Percentiles rank a stretch among this genome's conserved stretches.
These are phyloP conservation scores for Ectropis crepuscularia DNA, from an alignment of 2,888 invertebrate species.

Conservation along the genomic window DNA sequence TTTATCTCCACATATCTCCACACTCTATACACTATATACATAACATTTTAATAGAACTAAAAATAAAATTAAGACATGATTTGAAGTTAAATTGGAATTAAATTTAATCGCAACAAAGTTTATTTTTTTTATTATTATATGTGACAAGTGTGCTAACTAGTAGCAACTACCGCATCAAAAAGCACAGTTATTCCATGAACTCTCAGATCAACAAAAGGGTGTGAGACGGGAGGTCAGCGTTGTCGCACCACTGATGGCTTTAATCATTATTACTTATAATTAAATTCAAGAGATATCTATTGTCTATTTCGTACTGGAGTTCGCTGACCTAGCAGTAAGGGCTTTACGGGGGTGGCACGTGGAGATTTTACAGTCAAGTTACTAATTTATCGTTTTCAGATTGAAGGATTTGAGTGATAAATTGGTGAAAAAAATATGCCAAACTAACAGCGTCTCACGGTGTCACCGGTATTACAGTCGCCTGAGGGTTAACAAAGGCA, in stretches of 20 bases:
- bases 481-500: no score
- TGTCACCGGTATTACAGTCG: no score
- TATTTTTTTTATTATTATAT: no score
- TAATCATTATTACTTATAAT: constrained; percentile 81
- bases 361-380: not conserved
- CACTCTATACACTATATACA: no score
- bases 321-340: constrained; percentile 12
- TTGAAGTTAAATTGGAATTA: no score
- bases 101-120: no score
- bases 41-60: no score
- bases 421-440: no score
- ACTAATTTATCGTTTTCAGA: not conserved
- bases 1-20: no score
- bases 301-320: constrained; percentile 47
- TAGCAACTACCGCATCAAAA: constrained; percentile 55
- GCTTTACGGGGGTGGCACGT: not conserved
- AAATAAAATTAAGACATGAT: no score
- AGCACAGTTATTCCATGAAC: not conserved
- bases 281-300: constrained; percentile 73
- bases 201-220: constrained; percentile 59
- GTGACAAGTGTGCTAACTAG: not conserved
- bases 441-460: no score
- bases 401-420: no score
- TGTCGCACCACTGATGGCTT: constrained; percentile 77
- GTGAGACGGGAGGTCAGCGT: constrained; percentile 76